Percentiles rank a stretch among this genome's conserved stretches.
phyloP scores from a whole-genome alignment of 2,113 vertebrate species.

The Cebus imitator region DNA sequence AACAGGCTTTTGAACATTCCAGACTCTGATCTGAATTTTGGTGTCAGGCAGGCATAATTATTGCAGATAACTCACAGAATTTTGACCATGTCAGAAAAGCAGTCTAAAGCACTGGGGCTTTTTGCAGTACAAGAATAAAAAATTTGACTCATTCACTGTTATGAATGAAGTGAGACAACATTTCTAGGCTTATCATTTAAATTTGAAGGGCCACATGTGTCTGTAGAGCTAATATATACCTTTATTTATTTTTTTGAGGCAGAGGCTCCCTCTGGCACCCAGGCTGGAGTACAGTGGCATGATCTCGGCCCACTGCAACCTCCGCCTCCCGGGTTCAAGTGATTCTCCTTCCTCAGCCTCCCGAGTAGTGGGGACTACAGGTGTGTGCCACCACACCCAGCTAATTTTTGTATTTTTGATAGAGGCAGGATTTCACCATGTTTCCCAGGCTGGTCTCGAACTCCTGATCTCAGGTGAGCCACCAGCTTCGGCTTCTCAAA shows the following conservation, averaged over 20 bases:
- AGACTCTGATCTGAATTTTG: constrained; percentile 24
- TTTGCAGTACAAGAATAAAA: background rate
- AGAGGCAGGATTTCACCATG: too few relatives aligned
- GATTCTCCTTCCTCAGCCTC: too few relatives aligned
- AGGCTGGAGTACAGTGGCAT: too few relatives aligned
- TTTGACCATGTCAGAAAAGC: background rate
- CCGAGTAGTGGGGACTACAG: too few relatives aligned
- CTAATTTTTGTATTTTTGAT: too few relatives aligned
- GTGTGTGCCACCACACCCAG: too few relatives aligned
- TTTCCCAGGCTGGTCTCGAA: too few relatives aligned
- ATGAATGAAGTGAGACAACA: background rate
- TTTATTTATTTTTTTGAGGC: background rate
- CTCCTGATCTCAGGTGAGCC: too few relatives aligned
- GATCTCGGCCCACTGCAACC: too few relatives aligned
- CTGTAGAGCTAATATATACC: background rate
- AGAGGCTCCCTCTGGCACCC: too few relatives aligned
- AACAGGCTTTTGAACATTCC: background rate
- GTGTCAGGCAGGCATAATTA: background rate
- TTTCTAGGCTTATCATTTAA: background rate
- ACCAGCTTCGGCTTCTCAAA: too few relatives aligned
- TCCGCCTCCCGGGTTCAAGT: too few relatives aligned
- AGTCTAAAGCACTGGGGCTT: background rate
- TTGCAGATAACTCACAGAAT: background rate
- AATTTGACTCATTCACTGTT: background rate
- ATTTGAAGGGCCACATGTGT: background rate